Evolutionary conservation across 2,797 vertebrate species (phyloP).

Genomic region (Lerista edwardsae): DNA sequence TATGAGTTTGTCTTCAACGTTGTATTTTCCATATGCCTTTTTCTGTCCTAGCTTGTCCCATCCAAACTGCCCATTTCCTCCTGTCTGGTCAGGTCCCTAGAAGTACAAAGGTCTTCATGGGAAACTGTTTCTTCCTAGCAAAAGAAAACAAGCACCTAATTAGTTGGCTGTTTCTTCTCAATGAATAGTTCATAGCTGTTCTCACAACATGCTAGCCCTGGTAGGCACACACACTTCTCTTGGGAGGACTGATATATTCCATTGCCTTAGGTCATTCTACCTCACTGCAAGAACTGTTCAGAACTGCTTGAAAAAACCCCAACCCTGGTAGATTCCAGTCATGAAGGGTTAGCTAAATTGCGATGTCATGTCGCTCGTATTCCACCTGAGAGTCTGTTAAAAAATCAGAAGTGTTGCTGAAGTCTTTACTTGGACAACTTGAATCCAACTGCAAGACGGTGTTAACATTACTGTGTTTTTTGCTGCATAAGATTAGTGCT

Average conservation of each 20-base stretch:
- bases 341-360: not conserved
- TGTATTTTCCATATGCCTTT: not conserved
- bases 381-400: not conserved
- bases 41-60: not conserved
- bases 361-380: too few relatives aligned
- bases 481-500: too few relatives aligned
- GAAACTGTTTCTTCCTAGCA: slow-evolving; percentile 16
- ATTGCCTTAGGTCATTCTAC: slow-evolving; percentile 8
- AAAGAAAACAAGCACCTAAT: slow-evolving; percentile 35
- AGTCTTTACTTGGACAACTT: not conserved
- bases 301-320: not conserved
- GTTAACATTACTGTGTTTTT: not conserved
- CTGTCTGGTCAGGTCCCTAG: not conserved
- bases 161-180: slow-evolving; percentile 30
- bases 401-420: not conserved
- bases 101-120: slow-evolving; percentile 6
- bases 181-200: slow-evolving; percentile 23
- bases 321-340: not conserved
- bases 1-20: not conserved
- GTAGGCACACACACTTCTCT: not conserved
- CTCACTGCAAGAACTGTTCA: not conserved
- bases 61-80: slow-evolving; percentile 29
- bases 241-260: not conserved
- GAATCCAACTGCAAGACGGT: not conserved
- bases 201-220: not conserved